phyloP scores from a whole-genome alignment of 1,140 invertebrate genomes.

The Hesperophylax magnus region DNA sequence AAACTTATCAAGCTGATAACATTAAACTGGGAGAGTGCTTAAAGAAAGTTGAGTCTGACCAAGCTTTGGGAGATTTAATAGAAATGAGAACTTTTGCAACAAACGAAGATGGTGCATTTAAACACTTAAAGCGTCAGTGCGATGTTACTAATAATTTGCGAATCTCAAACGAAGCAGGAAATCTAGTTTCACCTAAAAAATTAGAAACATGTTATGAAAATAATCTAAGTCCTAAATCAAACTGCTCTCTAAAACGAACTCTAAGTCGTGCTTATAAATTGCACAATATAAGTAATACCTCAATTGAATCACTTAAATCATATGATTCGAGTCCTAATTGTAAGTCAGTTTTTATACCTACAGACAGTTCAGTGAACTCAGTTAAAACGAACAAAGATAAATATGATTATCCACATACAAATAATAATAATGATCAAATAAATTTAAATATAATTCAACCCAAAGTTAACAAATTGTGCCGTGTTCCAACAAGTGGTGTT shows the following conservation, averaged over 20 bases:
- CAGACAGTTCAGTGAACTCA: conserved; percentile 11
- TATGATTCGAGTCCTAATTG: conserved; percentile 41
- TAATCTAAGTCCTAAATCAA: conserved; percentile 1
- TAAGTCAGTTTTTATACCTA: conserved; percentile 24
- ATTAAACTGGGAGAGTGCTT: background rate
- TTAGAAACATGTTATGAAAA: conserved; percentile 5
- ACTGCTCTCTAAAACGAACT: conserved; percentile 37
- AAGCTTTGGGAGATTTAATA: conserved; percentile 46
- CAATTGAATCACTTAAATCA: background rate
- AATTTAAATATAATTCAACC: conserved; percentile 16
- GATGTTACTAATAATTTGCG: background rate
- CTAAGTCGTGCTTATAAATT: conserved; percentile 45
- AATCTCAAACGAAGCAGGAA: background rate
- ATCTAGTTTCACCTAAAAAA: background rate
- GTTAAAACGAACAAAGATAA: background rate
- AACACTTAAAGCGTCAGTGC: conserved; percentile 1
- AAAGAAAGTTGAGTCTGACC: background rate
- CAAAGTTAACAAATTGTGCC: conserved; percentile 34
- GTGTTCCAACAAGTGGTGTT: conserved; percentile 20
- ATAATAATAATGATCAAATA: conserved; percentile 13
- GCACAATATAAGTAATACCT: conserved; percentile 38
- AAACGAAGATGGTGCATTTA: conserved; percentile 13
- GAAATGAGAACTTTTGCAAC: conserved; percentile 55
- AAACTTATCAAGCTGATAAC: conserved; percentile 34
- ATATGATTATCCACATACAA: background rate